These are phyloP conservation scores for Syngnathus rostellatus DNA, from an alignment of 2,797 vertebrate species.

Conservation along the genomic window DNA sequence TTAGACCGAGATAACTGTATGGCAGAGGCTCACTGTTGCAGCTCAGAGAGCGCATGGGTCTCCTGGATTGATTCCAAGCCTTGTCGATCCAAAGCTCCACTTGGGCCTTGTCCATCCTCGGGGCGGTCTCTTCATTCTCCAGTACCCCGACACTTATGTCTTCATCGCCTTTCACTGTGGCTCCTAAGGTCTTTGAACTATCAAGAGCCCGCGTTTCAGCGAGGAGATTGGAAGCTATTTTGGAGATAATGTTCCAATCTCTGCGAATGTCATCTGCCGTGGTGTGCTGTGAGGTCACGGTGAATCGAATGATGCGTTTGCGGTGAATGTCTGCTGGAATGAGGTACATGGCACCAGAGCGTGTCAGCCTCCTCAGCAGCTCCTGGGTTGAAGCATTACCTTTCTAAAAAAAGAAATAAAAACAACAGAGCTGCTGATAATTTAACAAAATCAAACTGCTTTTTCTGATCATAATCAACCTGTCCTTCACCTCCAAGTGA, in stretches of 20 bases:
- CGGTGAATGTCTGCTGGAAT: conserved; percentile 80
- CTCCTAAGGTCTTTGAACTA: conserved; percentile 11
- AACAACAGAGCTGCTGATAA: background rate
- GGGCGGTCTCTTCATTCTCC: conserved; percentile 20
- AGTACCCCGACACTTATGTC: conserved; percentile 12
- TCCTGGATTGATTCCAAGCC: conserved; percentile 67
- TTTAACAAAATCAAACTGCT: background rate
- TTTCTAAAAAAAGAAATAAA: conserved; percentile 56
- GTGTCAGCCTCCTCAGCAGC: conserved; percentile 77
- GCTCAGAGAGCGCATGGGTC: conserved; percentile 77
- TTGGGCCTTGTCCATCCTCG: conserved; percentile 34
- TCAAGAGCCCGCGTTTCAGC: conserved; percentile 28
- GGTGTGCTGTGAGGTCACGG: conserved; percentile 91
- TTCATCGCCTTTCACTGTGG: conserved; percentile 15
- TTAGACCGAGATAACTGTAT: conserved; percentile 18
- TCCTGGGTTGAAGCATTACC: conserved; percentile 85
- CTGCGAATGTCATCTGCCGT: conserved; percentile 79
- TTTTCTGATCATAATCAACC: background rate
- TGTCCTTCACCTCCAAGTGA: conserved; percentile 3
- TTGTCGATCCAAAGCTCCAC: conserved; percentile 67
- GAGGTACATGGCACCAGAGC: conserved; percentile 81
- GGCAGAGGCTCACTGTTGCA: conserved; percentile 78
- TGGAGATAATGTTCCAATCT: conserved; percentile 84
- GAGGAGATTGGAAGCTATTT: conserved; percentile 68
- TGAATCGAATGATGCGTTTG: conserved; percentile 89